Conservation (phyloP, 2,888 invertebrate species). For the Drepana falcataria region DNA sequence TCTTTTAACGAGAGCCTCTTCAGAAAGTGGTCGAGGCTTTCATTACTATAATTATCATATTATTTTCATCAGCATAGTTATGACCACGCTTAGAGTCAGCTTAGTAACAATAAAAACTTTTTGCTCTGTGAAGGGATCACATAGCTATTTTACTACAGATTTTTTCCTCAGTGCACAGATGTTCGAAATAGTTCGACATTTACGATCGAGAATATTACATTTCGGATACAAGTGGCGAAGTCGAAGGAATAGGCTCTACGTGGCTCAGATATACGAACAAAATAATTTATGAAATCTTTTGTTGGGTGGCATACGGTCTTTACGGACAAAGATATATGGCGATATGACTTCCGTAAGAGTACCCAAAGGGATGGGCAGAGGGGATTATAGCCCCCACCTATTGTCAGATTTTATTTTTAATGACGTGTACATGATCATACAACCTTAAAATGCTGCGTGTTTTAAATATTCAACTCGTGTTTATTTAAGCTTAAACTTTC, state of each 20-base stretch:
- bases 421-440: too few species aligned
- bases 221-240: constrained; percentile 33
- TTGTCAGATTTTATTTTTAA: too few species aligned
- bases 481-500: too few species aligned
- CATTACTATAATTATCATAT: too few species aligned
- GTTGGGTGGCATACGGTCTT: not conserved
- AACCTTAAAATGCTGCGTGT: too few species aligned
- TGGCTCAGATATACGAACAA: not conserved
- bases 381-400: too few species aligned
- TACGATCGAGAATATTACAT: constrained; percentile 48
- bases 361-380: too few species aligned
- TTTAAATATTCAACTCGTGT: too few species aligned
- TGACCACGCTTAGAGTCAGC: not conserved
- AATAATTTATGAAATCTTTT: not conserved
- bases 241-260: not conserved
- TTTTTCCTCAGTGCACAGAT: constrained; percentile 41
- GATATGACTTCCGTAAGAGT: too few species aligned
- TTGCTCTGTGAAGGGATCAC: constrained; percentile 2
- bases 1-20: too few species aligned
- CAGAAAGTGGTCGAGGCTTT: too few species aligned
- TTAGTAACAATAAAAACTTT: constrained; percentile 5
- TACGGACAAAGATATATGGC: too few species aligned
- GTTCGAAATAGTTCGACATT: constrained; percentile 45
- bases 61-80: constrained; percentile 6
- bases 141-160: constrained; percentile 12